A percentile compares a stretch with the other conserved stretches of the same genome.
Conservation (phyloP, 1,140 invertebrate genomes). For the Stegodyphus mimosarum region DNA sequence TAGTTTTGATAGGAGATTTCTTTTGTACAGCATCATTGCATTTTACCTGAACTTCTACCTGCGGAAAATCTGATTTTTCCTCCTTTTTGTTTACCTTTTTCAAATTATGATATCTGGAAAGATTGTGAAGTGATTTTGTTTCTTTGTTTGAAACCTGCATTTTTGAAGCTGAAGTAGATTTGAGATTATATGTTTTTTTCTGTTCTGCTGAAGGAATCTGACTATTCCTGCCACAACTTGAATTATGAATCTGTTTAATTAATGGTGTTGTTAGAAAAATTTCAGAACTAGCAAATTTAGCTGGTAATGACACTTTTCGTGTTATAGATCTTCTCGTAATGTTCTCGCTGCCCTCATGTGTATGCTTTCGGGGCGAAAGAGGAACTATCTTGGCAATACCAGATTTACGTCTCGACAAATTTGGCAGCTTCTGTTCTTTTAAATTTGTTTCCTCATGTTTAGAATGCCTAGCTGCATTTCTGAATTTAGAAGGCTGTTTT, state of each 20-base stretch:
- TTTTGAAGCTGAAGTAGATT: too few species aligned
- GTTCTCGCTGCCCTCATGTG: neutral
- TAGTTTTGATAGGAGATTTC: too few species aligned
- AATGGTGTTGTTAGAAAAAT: conserved; percentile 37
- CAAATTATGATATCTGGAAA: too few species aligned
- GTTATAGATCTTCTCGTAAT: conserved; percentile 1
- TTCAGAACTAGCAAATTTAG: conserved; percentile 36
- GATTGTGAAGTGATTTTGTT: too few species aligned
- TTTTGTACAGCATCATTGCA: neutral
- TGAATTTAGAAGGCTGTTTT: too few species aligned
- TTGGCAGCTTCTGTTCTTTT: neutral
- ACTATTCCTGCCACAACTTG: neutral
- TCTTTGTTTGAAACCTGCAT: too few species aligned
- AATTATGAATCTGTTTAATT: conserved; percentile 23
- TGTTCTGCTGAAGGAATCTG: neutral
- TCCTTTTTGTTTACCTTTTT: neutral
- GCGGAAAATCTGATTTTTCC: neutral
- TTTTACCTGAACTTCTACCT: neutral
- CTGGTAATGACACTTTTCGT: conserved; percentile 28
- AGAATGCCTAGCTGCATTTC: neutral
- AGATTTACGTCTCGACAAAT: neutral
- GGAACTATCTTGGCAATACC: neutral
- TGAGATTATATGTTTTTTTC: too few species aligned
- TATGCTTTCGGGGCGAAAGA: neutral
- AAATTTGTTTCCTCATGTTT: neutral